Conservation (phyloP, 2,113 vertebrate genomes). For the Embiotoca jacksoni region DNA sequence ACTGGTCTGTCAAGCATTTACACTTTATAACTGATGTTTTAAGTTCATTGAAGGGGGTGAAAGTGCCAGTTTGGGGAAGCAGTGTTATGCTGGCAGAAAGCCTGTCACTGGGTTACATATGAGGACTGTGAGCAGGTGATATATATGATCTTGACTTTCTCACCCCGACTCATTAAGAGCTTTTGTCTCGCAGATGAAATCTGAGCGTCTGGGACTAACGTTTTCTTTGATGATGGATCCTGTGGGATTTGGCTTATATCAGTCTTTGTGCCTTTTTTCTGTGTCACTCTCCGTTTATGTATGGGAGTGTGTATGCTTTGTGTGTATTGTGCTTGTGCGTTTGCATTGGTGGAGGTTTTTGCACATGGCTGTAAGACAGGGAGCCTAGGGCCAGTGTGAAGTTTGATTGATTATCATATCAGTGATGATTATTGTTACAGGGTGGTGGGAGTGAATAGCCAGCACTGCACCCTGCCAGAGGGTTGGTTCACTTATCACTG, state of each 20-base stretch:
- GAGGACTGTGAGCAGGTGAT: conserved; percentile 48
- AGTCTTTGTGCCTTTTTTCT: conserved; percentile 42
- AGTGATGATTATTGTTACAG: conserved; percentile 71
- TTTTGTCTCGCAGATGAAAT: conserved; percentile 70
- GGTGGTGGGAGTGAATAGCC: conserved; percentile 62
- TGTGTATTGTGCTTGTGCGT: background rate
- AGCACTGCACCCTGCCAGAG: conserved; percentile 43
- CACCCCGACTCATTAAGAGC: conserved; percentile 53
- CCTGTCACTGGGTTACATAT: conserved; percentile 48
- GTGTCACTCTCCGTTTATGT: conserved; percentile 9
- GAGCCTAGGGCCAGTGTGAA: conserved; percentile 46
- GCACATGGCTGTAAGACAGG: conserved; percentile 57
- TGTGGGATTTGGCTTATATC: conserved; percentile 60
- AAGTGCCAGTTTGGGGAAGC: conserved; percentile 30
- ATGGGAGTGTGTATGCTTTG: background rate
- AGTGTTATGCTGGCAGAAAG: conserved; percentile 25
- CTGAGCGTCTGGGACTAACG: conserved; percentile 59
- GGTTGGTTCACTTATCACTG: conserved; percentile 63
- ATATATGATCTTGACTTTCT: conserved; percentile 52
- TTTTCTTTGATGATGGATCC: conserved; percentile 70
- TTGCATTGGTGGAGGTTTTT: background rate
- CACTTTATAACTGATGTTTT: conserved; percentile 41
- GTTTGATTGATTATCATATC: conserved; percentile 67
- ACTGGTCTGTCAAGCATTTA: conserved; percentile 32
- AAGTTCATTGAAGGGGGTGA: conserved; percentile 14